Base-by-base conservation (phyloP, 2,888 invertebrate species). In the Epistrophella euchroma region DNA sequence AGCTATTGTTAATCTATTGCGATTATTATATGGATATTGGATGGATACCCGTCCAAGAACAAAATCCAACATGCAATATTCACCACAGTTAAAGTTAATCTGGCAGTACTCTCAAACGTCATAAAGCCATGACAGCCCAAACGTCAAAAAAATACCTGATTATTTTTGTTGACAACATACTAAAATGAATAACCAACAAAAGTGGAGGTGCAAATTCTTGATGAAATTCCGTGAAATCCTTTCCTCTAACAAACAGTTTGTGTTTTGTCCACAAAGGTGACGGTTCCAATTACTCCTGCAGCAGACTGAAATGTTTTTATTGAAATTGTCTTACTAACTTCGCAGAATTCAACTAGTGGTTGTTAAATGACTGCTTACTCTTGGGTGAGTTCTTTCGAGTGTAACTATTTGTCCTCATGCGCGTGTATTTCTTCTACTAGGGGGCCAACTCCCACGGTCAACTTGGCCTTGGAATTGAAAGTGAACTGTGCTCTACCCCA, bases 361-460 rank as follows among this genome's bases (percentile, higher is more conserved):
- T 83, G 52, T 35, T 75, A 37, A 80, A 91, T 93, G 92, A 85
- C 90, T 43, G 89, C 93, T 68, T 93, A 92, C 90, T 91, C 93
- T 75, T 93, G 93, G 93, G 93, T 93, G 90, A 88, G 88, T 82
- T 5, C 58, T 45, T 17, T 25, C 19, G 17, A 60, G 40, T 74
- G 87, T 77, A 87, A 83, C 45, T 37, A 43, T 40, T 45, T 55
- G 52, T 77, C 70, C 7, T 28, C 62, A 55, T 76, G 52, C 71
- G 70, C 83, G 71, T 78, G 75, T 68, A 25, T 64, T 37, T 37
- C n/a, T 68, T 22, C 15, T 2, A 13, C 40, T 82, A 97, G 97
- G 97, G 97, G 90, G 96, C 97, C 78, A 97, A 97, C 92, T 96
- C 96, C 87, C 96, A 96, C 91, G 96, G 97, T 66, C 97, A 97